phyloP scores from a whole-genome alignment of 2,113 vertebrate species.

The Pterocles orientalis region DNA sequence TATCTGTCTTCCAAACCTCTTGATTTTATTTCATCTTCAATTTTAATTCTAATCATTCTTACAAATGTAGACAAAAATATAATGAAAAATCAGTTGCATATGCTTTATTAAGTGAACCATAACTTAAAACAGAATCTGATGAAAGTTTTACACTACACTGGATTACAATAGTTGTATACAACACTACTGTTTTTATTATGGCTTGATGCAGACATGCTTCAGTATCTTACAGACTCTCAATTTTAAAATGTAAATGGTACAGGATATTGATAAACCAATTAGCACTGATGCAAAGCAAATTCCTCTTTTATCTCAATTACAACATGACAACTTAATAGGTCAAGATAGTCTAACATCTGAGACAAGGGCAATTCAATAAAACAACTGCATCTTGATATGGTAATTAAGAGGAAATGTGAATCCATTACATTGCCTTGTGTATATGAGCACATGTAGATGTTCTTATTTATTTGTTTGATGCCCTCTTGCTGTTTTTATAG shows the following conservation, averaged over 20 bases:
- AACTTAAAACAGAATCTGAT: conserved; percentile 38
- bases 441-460: background rate
- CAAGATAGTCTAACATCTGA: conserved; percentile 87
- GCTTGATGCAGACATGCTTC: conserved; percentile 70
- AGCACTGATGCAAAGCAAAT: conserved; percentile 87
- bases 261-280: conserved; percentile 89
- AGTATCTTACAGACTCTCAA: conserved; percentile 75
- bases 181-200: conserved; percentile 66
- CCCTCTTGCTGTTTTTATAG: conserved; percentile 47
- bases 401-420: conserved; percentile 85
- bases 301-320: conserved; percentile 90
- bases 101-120: conserved; percentile 52
- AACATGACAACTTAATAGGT: conserved; percentile 88
- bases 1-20: background rate
- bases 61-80: conserved; percentile 32
- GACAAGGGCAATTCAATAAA: conserved; percentile 86
- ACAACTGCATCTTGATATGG: conserved; percentile 83
- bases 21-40: conserved; percentile 36
- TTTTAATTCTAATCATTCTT: background rate
- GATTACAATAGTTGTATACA: conserved; percentile 42
- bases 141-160: conserved; percentile 26
- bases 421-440: conserved; percentile 73
- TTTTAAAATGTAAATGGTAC: conserved; percentile 86
- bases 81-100: conserved; percentile 39
- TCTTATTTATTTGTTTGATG: conserved; percentile 58